These are phyloP conservation scores for Sciurus niger DNA, from an alignment of 2,113 vertebrate genomes.

Conservation along the genomic window DNA sequence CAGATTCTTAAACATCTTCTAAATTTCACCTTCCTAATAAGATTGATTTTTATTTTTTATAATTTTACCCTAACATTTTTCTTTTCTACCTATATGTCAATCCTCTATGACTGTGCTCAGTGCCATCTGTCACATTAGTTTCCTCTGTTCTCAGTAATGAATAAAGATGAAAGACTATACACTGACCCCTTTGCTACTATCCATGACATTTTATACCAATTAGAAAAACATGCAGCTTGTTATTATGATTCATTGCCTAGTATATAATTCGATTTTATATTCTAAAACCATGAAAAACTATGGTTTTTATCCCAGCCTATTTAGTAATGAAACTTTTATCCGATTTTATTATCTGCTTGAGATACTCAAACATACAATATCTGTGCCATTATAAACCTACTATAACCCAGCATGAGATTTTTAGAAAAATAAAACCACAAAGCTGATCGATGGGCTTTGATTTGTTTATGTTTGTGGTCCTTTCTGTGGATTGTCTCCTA, in stretches of 20 bases:
- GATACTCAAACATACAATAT: conserved; percentile 60
- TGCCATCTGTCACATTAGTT: conserved; percentile 52
- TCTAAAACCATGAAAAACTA: not conserved
- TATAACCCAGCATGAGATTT: not conserved
- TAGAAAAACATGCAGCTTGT: conserved; percentile 47
- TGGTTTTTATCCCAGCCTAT: conserved; percentile 51
- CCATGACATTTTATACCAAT: conserved; percentile 69
- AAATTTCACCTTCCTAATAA: not conserved
- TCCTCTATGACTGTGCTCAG: not conserved
- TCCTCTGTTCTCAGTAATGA: not conserved
- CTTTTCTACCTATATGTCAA: conserved; percentile 43
- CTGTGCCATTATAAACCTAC: conserved; percentile 55
- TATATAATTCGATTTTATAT: not conserved
- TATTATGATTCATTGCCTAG: not conserved
- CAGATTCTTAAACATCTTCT: conserved; percentile 15
- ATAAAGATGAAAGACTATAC: conserved; percentile 51
- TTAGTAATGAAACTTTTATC: conserved; percentile 73
- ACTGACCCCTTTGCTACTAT: conserved; percentile 49
- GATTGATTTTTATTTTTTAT: not conserved
- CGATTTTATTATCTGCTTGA: conserved; percentile 63
- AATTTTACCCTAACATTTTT: not conserved
- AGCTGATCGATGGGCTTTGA: not conserved
- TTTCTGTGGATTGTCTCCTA: not conserved
- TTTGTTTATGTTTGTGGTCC: conserved; percentile 19
- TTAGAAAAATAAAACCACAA: conserved; percentile 53